Percentiles rank a stretch among this genome's conserved stretches.
Evolutionary conservation across 53 echinoderm and acorn worm species (phyloP).

Genomic region (Paracentrotus lividus): DNA sequence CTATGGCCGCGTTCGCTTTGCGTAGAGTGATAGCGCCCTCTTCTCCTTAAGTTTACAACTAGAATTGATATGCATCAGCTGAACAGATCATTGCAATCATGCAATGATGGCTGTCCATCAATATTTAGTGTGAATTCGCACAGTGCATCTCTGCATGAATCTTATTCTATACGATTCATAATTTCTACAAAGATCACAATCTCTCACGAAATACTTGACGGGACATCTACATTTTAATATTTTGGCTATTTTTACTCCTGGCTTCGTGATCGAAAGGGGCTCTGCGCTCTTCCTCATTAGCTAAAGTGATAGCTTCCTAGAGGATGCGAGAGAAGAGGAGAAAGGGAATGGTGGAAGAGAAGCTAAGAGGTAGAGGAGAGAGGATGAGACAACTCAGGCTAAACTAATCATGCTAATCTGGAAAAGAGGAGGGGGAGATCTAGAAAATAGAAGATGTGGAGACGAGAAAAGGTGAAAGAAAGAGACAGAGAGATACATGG

Average conservation of each 20-base stretch:
- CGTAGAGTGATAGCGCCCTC: no score
- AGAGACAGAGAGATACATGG: neutral
- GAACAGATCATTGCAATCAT: no score
- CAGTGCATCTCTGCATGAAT: conserved; percentile 2
- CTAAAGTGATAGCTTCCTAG: conserved; percentile 27
- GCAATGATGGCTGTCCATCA: neutral
- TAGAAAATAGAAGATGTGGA: no score
- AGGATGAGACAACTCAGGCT: neutral
- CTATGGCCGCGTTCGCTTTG: no score
- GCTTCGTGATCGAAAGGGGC: neutral
- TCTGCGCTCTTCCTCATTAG: neutral
- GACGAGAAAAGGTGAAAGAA: no score
- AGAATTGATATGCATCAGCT: no score
- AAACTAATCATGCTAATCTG: no score
- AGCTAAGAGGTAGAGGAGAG: neutral
- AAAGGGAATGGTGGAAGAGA: neutral
- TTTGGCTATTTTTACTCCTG: no score
- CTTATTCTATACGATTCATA: neutral
- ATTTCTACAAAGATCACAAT: conserved; percentile 1
- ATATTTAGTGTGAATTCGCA: neutral
- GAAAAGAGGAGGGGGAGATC: neutral
- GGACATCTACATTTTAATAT: neutral
- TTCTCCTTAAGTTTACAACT: no score
- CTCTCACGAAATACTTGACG: conserved; percentile 51
- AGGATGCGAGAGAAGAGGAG: neutral